Conservation (phyloP, 2,113 vertebrate genomes). For the Balaenoptera acutorostrata region DNA sequence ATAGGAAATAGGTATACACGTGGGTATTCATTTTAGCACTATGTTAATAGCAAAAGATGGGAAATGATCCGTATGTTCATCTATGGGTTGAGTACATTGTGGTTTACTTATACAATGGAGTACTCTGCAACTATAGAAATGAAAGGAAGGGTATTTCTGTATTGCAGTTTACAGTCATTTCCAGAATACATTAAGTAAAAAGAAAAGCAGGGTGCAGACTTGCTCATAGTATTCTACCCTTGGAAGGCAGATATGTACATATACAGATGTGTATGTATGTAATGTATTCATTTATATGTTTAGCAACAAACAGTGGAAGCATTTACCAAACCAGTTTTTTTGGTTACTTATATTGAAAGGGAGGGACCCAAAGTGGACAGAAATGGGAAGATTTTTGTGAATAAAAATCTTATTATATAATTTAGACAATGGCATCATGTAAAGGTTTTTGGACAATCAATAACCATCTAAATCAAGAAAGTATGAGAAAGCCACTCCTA, state of each 20-base stretch:
- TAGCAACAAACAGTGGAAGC: background rate
- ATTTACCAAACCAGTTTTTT: background rate
- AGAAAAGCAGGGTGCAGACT: background rate
- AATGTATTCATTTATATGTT: background rate
- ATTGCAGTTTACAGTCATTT: too few relatives aligned
- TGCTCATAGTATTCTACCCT: background rate
- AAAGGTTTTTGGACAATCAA: background rate
- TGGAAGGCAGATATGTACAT: background rate
- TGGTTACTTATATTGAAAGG: background rate
- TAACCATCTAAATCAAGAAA: background rate
- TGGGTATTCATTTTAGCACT: too few relatives aligned
- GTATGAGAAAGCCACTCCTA: background rate
- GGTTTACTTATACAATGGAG: rapidly evolving
- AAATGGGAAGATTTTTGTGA: background rate
- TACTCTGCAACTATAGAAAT: too few relatives aligned
- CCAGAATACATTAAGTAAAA: background rate
- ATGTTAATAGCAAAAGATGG: too few relatives aligned
- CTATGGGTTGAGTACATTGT: background rate
- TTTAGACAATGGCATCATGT: background rate
- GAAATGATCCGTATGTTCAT: rapidly evolving
- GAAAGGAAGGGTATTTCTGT: background rate
- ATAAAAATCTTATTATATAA: background rate
- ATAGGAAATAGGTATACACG: background rate
- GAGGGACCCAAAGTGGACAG: background rate
- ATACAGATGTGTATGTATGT: background rate